phyloP scores from a whole-genome alignment of 2,113 vertebrate species.

The Elephantulus edwardii region DNA sequence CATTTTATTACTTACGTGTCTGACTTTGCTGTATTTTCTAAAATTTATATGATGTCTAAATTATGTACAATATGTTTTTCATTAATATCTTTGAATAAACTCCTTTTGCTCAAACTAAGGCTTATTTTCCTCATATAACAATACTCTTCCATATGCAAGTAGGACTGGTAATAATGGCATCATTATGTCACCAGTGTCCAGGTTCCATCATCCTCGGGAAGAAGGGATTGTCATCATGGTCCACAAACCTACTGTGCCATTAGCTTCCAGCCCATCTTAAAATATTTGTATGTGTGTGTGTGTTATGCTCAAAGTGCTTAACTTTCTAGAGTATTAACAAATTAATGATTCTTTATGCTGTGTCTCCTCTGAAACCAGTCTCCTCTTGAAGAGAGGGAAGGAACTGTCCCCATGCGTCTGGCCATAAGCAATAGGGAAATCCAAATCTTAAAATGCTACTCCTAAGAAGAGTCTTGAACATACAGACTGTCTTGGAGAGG shows the following conservation, averaged over 20 bases:
- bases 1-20: neutral
- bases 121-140: neutral
- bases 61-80: slow-evolving; percentile 22
- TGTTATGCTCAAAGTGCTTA: neutral
- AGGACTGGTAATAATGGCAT: neutral
- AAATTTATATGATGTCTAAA: neutral
- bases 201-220: no score
- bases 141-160: neutral
- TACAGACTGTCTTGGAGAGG: no score
- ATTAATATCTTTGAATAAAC: slow-evolving; percentile 27
- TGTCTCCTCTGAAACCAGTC: neutral
- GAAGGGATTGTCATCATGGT: neutral
- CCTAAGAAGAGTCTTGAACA: no score
- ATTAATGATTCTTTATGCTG: neutral
- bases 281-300: neutral
- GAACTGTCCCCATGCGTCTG: neutral
- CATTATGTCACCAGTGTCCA: neutral
- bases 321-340: neutral
- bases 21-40: neutral
- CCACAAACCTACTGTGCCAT: neutral
- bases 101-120: neutral
- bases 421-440: slow-evolving; percentile 29
- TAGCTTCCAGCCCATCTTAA: neutral
- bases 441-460: slow-evolving; percentile 28
- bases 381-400: neutral